Base-by-base conservation (phyloP, 2,797 vertebrate species). In the Cheirogaleus major region DNA sequence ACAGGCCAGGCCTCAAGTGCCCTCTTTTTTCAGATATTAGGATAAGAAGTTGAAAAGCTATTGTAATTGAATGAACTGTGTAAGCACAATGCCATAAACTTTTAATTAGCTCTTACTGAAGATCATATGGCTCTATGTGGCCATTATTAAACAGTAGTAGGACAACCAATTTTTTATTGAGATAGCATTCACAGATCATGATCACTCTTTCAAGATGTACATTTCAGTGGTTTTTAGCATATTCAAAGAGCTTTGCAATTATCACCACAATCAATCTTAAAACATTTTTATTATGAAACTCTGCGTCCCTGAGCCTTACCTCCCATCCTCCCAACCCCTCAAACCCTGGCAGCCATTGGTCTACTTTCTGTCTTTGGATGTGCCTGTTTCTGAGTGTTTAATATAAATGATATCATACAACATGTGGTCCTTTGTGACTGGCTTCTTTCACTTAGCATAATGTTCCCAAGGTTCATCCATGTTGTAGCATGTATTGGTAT, bases 251-350 rank as follows among this genome's bases (percentile, higher is more conserved):
- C 43, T 63, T 14, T 0, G 5, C 15, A 48, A 2, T 35, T 23
- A 7, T 65, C 41, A 43, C 7, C 17, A 13, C 12, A 48, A 3
- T 65, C 41, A 61, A 50, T 81, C 50, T 48, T 32, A 57, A 48
- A 67, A 59, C 23, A 22, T 59, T 84, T 61, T 67, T 20, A 13
- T 78, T n/a, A 43, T 4, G 41, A 50, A 80, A 78, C 4, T 25
- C 10, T 10, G 2, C 1, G 38, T 1, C 0, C 41, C 22, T 15
- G 2, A 72, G 32, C 32, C 11, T 50, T 23, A 15, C 17, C 41
- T 9, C 7, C 2, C 27, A 3, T 30, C 22, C n/a, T 20, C 13
- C 12, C 70, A 8, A 3, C 8, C 18, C 52, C 25, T 52, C 70
- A 38, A n/a, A 48, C 45, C 61, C 32, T 4, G 25, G n/a, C 7